Conservation (phyloP, 1,140 invertebrate genomes). For the Rhopalosiphum padi region DNA sequence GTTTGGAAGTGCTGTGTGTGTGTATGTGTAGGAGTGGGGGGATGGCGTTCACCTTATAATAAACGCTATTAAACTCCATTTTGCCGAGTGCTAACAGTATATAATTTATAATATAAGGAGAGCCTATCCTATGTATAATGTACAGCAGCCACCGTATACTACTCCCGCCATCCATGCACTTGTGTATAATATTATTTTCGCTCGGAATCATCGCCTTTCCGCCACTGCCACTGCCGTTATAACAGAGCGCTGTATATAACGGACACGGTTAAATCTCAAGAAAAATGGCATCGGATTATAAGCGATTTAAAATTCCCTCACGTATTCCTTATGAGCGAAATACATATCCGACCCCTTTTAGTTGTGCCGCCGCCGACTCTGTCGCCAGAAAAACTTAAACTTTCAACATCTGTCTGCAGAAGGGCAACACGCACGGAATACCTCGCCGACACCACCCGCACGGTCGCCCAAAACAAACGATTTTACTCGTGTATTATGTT, state of each 20-base stretch:
- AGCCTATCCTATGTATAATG: background rate
- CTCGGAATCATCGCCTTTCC: background rate
- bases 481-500: background rate
- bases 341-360: conserved; percentile 11
- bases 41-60: background rate
- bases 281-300: conserved; percentile 53
- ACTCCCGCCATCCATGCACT: background rate
- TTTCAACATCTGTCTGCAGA: conserved; percentile 23
- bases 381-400: conserved; percentile 30
- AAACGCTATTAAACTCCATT: conserved; percentile 41
- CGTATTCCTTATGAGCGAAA: conserved; percentile 39
- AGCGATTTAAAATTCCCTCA: conserved; percentile 49
- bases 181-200: conserved; percentile 19
- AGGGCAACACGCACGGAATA: background rate
- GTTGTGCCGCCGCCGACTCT: background rate
- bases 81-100: conserved; percentile 8
- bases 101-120: conserved; percentile 33
- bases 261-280: conserved; percentile 44
- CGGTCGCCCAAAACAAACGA: background rate
- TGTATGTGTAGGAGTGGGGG: background rate
- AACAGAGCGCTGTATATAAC: conserved; percentile 3
- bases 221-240: background rate
- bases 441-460: too few relatives aligned
- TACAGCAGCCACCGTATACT: background rate
- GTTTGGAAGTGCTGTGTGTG: background rate